Conservation (phyloP, 2,797 vertebrate genomes). For the Glyptemys insculpta region DNA sequence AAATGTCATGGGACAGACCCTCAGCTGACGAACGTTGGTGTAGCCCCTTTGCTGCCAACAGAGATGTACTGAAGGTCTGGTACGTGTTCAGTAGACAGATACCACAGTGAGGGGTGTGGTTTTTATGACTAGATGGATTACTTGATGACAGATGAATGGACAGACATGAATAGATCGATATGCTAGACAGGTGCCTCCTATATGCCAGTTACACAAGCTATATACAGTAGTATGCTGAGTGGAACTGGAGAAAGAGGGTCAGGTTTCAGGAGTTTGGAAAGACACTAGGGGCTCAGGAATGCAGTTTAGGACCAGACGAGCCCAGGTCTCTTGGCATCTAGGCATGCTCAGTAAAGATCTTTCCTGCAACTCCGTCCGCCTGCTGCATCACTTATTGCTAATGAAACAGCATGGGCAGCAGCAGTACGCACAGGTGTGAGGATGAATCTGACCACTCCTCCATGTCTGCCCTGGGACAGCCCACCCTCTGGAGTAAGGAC, state of each 20-base stretch:
- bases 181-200: neutral
- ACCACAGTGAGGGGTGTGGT: too few relatives aligned
- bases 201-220: neutral
- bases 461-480: too few relatives aligned
- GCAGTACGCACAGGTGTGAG: too few relatives aligned
- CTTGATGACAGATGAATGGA: neutral
- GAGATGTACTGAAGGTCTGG: neutral
- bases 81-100: neutral
- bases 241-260: too few relatives aligned
- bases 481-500: too few relatives aligned
- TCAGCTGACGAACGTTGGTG: neutral
- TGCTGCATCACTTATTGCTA: neutral
- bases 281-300: too few relatives aligned
- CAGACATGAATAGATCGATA: neutral
- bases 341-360: neutral
- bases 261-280: too few relatives aligned
- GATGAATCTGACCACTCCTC: too few relatives aligned
- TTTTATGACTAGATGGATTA: too few relatives aligned
- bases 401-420: too few relatives aligned
- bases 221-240: neutral
- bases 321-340: too few relatives aligned
- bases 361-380: neutral
- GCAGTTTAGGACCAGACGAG: too few relatives aligned
- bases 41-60: neutral
- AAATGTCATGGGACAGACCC: neutral